These are phyloP conservation scores for Drosophila cracens DNA, from an alignment of 2,888 invertebrate species.

Conservation along the genomic window DNA sequence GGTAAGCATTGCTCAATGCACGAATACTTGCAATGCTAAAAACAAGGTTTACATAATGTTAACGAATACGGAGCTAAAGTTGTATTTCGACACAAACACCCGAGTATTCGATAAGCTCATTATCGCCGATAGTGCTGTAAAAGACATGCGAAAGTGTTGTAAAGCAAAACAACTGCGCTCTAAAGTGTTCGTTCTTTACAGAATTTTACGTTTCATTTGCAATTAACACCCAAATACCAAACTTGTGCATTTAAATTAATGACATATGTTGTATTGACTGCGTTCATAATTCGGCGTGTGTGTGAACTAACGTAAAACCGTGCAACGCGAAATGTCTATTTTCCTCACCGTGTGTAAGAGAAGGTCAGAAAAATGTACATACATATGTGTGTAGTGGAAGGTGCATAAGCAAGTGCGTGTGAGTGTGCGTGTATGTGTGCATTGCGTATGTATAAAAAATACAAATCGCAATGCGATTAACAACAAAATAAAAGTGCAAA, in stretches of 20 bases:
- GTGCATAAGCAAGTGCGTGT: constrained; percentile 61
- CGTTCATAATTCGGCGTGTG: constrained; percentile 4
- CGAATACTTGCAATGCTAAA: not conserved
- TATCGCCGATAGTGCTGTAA: constrained; percentile 43
- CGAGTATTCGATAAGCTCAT: constrained; percentile 35
- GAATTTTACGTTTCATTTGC: constrained; percentile 58
- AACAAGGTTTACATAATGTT: not conserved
- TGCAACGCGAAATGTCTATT: constrained; percentile 37
- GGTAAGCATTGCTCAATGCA: not conserved
- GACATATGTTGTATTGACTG: constrained; percentile 24
- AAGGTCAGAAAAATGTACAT: constrained; percentile 78
- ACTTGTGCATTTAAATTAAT: constrained; percentile 31
- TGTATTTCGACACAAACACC: constrained; percentile 13
- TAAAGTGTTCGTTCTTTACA: constrained; percentile 61
- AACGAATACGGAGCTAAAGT: constrained; percentile 3
- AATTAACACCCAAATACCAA: constrained; percentile 41
- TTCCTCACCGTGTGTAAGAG: constrained; percentile 60
- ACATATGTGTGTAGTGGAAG: constrained; percentile 49
- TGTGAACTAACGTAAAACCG: constrained; percentile 15
- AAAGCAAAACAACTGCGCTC: constrained; percentile 62
- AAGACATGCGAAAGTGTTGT: constrained; percentile 52
- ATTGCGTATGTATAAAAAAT: constrained; percentile 61
- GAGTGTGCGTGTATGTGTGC: constrained; percentile 32
- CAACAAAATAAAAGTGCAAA: constrained; percentile 61
- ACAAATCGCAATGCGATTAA: constrained; percentile 50